Evolutionary conservation across 2,888 invertebrate genomes (phyloP), one percentile per base, ranked within the genome.

Genomic region (Drosophila flavopinicola): DNA sequence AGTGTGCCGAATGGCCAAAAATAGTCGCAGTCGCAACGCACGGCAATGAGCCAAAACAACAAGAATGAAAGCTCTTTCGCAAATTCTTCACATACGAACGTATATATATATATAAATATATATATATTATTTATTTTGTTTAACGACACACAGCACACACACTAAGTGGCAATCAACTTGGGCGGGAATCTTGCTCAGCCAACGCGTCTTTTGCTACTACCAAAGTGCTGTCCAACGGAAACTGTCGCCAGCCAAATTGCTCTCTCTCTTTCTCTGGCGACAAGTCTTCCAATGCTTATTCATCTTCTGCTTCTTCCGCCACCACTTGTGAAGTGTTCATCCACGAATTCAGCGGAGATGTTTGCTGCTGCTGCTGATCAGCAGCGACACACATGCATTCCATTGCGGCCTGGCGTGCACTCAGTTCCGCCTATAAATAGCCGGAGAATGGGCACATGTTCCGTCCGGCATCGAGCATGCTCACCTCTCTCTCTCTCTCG

Each of bases 301-400:
- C n/a, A n/a, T n/a, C n/a, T n/a, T n/a, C n/a, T n/a, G n/a, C n/a
- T n/a, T n/a, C n/a, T n/a, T n/a, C n/a, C n/a, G 20, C 73, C 63
- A 75, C 85, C 89, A 88, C 88, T 88, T 88, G 88, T 88, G 87
- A 82, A 85, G 61, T 76, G 67, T 87, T 85, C 88, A 85, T 78
- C 20, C 66, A 38, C 32, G 17, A 24, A 74, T 76, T 75, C 74
- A 75, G 68, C 73, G 27, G 41, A 42, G 66, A 56, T 47, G 9
- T 24, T 24, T 13, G 24, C 10, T 25, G 13, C 27, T 7, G 39
- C 7, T 11, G 11, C 13, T 25, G 39, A 27, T 41, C 41, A 27
- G 41, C 44, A 20, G 44, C 39, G 27, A 49, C 10, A 23, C 48
- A 58, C 52, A 53, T 82, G 85, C 87, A 83, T 85, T 80, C 79